Percentiles rank a stretch among this genome's conserved stretches.
These are phyloP conservation scores for Sebastes baramenuke DNA, from an alignment of 2,797 vertebrate genomes.

Conservation along the genomic window DNA sequence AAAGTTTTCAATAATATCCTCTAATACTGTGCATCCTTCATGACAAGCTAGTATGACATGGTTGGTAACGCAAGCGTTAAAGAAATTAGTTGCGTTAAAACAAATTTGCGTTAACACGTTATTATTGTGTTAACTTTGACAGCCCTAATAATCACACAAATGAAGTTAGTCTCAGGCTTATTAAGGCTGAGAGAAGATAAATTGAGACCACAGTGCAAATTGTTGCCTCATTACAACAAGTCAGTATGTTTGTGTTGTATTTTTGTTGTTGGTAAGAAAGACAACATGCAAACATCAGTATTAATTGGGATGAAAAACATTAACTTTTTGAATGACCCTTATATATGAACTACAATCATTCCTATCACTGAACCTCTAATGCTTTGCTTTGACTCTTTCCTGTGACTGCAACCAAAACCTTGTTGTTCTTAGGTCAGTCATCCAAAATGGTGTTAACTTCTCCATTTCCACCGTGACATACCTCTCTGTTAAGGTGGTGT, in stretches of 20 bases:
- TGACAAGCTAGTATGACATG: too few species aligned
- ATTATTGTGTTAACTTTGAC: too few species aligned
- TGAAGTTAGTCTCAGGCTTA: slow-evolving; percentile 20
- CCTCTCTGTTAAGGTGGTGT: neutral
- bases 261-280: neutral
- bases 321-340: neutral
- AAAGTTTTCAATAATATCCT: too few species aligned
- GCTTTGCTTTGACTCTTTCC: slow-evolving; percentile 9
- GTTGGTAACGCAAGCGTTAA: too few species aligned
- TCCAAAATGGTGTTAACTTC: slow-evolving; percentile 23
- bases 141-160: slow-evolving; percentile 15
- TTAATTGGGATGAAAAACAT: neutral
- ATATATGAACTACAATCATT: neutral
- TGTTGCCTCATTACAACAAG: neutral
- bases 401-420: neutral
- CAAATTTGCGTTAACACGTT: too few species aligned
- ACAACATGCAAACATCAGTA: neutral
- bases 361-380: neutral
- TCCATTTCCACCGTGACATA: slow-evolving; percentile 11
- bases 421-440: slow-evolving; percentile 6
- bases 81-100: too few species aligned
- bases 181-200: slow-evolving; percentile 7
- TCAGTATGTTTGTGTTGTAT: neutral
- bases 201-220: slow-evolving; percentile 11
- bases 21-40: too few species aligned